Percentiles rank a stretch among this genome's conserved stretches.
phyloP scores from a whole-genome alignment of 2,797 vertebrate species.

The Odontamblyopus rebecca region DNA sequence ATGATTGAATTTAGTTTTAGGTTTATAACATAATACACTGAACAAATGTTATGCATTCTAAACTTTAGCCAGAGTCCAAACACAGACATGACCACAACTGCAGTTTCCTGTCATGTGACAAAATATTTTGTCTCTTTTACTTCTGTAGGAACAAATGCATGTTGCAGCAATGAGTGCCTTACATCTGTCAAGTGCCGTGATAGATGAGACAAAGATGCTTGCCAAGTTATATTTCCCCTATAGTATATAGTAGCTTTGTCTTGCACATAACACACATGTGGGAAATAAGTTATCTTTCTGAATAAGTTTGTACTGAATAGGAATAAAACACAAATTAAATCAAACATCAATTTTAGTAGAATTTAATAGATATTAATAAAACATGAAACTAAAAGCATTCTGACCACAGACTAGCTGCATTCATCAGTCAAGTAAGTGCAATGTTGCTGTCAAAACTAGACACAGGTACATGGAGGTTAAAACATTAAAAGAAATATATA shows the following conservation, averaged over 20 bases:
- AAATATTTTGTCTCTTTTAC: slow-evolving; percentile 14
- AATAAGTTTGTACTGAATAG: not conserved
- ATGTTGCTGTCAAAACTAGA: slow-evolving; percentile 28
- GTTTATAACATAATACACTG: slow-evolving; percentile 13
- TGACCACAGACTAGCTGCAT: slow-evolving; percentile 18
- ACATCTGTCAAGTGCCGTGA: slow-evolving; percentile 20
- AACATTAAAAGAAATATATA: not conserved
- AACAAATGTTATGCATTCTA: not conserved
- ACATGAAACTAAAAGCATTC: slow-evolving; percentile 35
- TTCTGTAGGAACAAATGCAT: slow-evolving; percentile 16
- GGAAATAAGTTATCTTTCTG: not conserved
- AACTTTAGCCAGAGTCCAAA: slow-evolving; percentile 19
- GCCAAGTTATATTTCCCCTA: slow-evolving; percentile 21
- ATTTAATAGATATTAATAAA: slow-evolving; percentile 57
- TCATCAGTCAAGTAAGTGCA: slow-evolving; percentile 53
- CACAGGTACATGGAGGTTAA: not conserved
- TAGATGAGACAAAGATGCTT: slow-evolving; percentile 15
- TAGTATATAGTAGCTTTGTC: slow-evolving; percentile 17
- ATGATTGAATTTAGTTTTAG: slow-evolving; percentile 3
- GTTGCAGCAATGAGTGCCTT: slow-evolving; percentile 4
- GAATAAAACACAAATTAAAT: not conserved
- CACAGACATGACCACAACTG: slow-evolving; percentile 10
- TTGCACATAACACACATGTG: not conserved
- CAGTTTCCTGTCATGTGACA: not conserved
- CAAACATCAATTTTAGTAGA: not conserved